These are phyloP conservation scores for Anser brachyrhynchus DNA, from an alignment of 2,113 vertebrate genomes.

Conservation along the genomic window DNA sequence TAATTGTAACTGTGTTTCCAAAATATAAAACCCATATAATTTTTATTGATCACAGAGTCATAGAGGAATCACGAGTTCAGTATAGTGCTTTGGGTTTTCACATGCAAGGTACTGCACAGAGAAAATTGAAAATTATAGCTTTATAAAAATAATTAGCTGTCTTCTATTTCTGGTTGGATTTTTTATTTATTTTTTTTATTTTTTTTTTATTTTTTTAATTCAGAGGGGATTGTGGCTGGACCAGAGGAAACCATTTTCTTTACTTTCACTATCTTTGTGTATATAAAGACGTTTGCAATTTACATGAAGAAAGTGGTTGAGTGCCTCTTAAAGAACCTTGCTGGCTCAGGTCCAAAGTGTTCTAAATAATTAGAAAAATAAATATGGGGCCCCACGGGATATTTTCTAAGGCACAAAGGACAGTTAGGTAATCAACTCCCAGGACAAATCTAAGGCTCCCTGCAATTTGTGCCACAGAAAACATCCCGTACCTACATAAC, in stretches of 20 bases:
- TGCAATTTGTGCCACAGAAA: background rate
- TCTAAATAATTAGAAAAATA: conserved; percentile 52
- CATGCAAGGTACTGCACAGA: background rate
- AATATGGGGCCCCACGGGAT: background rate
- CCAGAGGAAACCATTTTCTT: background rate
- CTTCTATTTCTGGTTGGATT: background rate
- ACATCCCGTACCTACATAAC: background rate
- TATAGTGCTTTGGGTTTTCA: background rate
- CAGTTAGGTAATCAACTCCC: background rate
- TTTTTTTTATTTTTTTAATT: background rate
- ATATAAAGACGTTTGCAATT: background rate
- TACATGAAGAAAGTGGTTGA: background rate
- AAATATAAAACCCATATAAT: background rate
- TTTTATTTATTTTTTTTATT: background rate
- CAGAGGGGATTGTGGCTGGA: background rate
- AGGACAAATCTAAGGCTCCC: background rate
- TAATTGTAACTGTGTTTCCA: background rate
- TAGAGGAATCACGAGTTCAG: background rate
- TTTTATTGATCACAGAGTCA: background rate
- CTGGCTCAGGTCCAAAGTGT: conserved; percentile 33
- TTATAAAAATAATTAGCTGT: background rate
- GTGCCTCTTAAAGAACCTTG: conserved; percentile 16
- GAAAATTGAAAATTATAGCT: background rate
- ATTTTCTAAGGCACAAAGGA: conserved; percentile 29
- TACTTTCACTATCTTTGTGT: background rate